phyloP scores from a whole-genome alignment of 2,888 invertebrate species.

The Emmelina monodactyla region DNA sequence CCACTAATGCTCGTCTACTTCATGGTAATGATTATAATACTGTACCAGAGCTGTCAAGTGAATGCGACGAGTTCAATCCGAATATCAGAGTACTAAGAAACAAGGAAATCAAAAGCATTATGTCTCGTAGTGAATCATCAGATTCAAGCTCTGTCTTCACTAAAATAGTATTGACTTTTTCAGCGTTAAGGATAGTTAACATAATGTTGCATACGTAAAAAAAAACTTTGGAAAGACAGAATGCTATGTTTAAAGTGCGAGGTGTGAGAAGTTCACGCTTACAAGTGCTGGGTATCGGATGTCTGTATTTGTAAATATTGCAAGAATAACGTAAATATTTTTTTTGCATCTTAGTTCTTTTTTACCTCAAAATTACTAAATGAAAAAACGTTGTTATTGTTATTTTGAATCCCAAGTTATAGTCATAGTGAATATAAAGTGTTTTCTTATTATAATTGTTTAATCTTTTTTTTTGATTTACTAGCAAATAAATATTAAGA shows the following conservation, averaged over 20 bases:
- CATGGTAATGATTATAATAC: not conserved
- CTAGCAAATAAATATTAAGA: too few relatives aligned
- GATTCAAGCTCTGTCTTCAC: slow-evolving; percentile 7
- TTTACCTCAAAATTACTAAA: too few relatives aligned
- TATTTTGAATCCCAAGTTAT: too few relatives aligned
- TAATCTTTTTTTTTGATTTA: too few relatives aligned
- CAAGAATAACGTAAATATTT: too few relatives aligned
- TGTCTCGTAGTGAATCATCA: slow-evolving; percentile 6
- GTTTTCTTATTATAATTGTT: too few relatives aligned
- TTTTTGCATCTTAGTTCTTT: too few relatives aligned
- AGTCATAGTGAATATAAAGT: too few relatives aligned
- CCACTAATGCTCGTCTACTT: not conserved
- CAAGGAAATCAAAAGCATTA: slow-evolving; percentile 10
- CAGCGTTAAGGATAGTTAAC: not conserved
- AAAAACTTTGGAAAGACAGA: slow-evolving; percentile 2
- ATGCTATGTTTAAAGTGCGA: slow-evolving; percentile 5
- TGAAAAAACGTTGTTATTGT: too few relatives aligned
- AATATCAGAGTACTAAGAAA: too few relatives aligned
- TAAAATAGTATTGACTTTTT: slow-evolving; percentile 2
- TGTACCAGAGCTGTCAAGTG: not conserved
- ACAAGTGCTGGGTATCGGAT: not conserved
- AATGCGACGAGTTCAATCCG: too few relatives aligned
- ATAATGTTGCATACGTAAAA: slow-evolving; percentile 7
- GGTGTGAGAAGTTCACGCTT: slow-evolving; percentile 4
- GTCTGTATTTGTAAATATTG: slow-evolving; percentile 4